A percentile compares a stretch with the other conserved stretches of the same genome.
phyloP scores from a whole-genome alignment of 2,113 vertebrate genomes.

The Gnathonemus echidnorhynchus region DNA sequence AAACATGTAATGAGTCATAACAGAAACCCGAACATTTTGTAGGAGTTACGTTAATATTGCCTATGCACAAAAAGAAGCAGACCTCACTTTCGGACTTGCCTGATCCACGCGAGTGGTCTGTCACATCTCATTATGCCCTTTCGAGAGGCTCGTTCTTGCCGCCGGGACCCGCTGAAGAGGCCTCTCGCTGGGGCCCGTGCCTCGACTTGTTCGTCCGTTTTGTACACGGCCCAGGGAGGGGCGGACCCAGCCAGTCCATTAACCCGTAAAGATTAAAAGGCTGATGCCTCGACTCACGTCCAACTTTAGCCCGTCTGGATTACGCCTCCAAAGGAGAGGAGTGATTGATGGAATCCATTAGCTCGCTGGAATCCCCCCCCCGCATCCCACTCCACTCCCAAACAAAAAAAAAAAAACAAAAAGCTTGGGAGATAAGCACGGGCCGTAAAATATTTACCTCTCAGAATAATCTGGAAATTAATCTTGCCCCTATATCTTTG shows the following conservation, averaged over 20 bases:
- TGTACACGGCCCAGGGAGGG: constrained; percentile 32
- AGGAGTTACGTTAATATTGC: neutral
- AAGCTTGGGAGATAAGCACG: constrained; percentile 46
- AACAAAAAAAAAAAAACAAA: constrained; percentile 9
- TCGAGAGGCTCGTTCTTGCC: neutral
- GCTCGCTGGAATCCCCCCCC: constrained; percentile 55
- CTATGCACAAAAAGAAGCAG: neutral
- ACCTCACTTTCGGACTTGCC: neutral
- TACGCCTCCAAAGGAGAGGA: constrained; percentile 57
- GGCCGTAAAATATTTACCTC: constrained; percentile 48
- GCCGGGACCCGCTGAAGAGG: neutral
- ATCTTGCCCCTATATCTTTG: constrained; percentile 36
- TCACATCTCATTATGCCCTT: neutral
- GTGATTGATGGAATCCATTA: constrained; percentile 68
- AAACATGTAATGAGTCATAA: constrained; percentile 10
- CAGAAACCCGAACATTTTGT: neutral
- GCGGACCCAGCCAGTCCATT: constrained; percentile 55
- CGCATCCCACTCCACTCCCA: neutral
- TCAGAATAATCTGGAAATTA: constrained; percentile 49
- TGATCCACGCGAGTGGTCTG: neutral
- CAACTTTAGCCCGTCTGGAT: constrained; percentile 39
- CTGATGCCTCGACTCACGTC: constrained; percentile 48
- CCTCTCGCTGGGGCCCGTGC: neutral
- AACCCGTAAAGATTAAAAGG: constrained; percentile 69
- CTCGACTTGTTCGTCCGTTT: constrained; percentile 48